A percentile compares a stretch with the other conserved stretches of the same genome.
Evolutionary conservation across 1,140 invertebrate species (phyloP).

Genomic region (roundworm (Caenorhabditis elegans)): DNA sequence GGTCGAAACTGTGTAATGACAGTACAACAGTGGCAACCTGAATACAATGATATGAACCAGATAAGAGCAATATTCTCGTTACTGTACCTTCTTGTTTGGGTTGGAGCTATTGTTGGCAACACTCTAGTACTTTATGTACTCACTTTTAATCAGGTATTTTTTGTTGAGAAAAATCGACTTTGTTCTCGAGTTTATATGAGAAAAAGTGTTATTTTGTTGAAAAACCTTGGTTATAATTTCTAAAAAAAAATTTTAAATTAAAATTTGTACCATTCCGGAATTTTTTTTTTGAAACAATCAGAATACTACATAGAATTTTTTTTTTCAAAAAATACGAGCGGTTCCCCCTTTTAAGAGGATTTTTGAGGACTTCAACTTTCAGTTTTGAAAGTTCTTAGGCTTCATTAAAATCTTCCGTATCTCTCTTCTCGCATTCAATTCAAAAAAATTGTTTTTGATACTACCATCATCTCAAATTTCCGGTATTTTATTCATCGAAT

Average conservation of each 20-base stretch:
- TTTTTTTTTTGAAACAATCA: too few relatives aligned
- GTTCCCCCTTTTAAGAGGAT: too few relatives aligned
- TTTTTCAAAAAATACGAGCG: too few relatives aligned
- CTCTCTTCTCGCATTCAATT: background rate
- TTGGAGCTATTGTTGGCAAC: slow-evolving; percentile 60
- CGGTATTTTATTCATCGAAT: background rate
- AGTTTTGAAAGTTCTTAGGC: too few relatives aligned
- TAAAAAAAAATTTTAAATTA: too few relatives aligned
- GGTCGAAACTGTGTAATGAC: background rate
- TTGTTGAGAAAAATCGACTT: background rate
- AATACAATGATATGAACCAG: slow-evolving; percentile 16
- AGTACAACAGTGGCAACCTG: background rate
- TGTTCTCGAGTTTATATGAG: background rate
- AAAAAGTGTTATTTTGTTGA: too few relatives aligned
- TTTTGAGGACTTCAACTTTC: too few relatives aligned
- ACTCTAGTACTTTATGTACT: slow-evolving; percentile 63
- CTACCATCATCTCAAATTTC: slow-evolving; percentile 24
- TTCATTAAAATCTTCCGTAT: background rate
- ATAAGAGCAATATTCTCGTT: slow-evolving; percentile 58
- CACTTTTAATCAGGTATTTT: slow-evolving; percentile 60
- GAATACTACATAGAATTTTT: too few relatives aligned
- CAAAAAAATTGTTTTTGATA: background rate
- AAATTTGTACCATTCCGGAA: too few relatives aligned
- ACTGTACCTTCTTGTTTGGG: slow-evolving; percentile 62
- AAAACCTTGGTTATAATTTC: too few relatives aligned